Base-by-base conservation (phyloP, 2,888 invertebrate species). In the Himalopsyche japonica region DNA sequence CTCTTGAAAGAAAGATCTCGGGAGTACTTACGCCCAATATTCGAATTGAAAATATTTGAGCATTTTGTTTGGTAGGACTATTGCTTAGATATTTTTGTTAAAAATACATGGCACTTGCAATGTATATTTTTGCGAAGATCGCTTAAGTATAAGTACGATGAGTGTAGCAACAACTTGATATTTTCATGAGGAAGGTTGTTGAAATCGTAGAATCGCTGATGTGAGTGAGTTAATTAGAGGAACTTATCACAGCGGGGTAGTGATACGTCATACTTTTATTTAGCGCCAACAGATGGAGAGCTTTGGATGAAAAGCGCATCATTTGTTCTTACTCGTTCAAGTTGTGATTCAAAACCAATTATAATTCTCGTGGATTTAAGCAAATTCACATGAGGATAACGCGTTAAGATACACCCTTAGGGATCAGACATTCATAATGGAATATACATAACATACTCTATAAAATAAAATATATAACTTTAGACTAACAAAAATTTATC, bases 201-300 rank as follows among this genome's bases (percentile, higher is more conserved):
- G 70, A 70, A 70, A 70, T 70, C 70, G 70, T 27, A 47, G 48
- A 24, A 47, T 30, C 48, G 34, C 34, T 48, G 20, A 80, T 76
- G 76, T 76, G 43, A 83, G 79, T 79, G 83, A 32, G 82, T 80
- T 76, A 83, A 83, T 83, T 83, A 83, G 80, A 32, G 70, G 37
- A 47, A 79, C 79, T 79, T 79, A 79, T 48, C 79, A 32, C 27
- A 18, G 47, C 27, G 27, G 47, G 79, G 79, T 79, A 47, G 79
- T 48, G 79, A 79, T 47, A 79, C 79, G 79, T 79, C 20, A 47
- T 79, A 32, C 48, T 48, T 47, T 48, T 79, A 47, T 47, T 79
- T 47, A 47, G 48, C 47, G 47, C 48, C 79, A 47, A 43, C 37
- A 77, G 77, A 43, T 34, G 34, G 77, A 37, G 77, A 20, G 24